Evolutionary conservation across 2,888 invertebrate species (phyloP), one percentile per base, ranked within the genome.

Genomic region (Tinea semifulvella): DNA sequence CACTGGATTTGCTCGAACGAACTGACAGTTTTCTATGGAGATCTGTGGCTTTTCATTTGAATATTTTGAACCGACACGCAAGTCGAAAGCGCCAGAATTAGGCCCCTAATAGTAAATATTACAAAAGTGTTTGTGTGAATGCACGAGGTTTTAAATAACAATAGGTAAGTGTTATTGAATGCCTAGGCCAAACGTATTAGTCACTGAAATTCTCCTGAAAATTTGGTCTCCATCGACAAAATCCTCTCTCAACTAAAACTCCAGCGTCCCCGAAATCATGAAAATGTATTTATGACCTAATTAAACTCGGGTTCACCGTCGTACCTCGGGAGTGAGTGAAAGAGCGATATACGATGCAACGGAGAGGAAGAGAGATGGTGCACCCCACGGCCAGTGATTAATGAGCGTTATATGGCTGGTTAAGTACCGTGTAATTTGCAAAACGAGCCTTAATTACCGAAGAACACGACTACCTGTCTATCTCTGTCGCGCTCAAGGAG

Each of bases 371-470:
- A 51, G 66, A 61, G 70, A 71, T 50, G 49, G 53, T 53, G 46
- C 47, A 55, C 57, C 56, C 58, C 64, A 63, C 56, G 58, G 54
- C 60, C 60, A 63, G 81, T 86, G 85, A 86, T 86, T 86, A 86
- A 86, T 85, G 72, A 79, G 73, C 73, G 80, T 85, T 84, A 83
- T 84, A 85, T 85, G 85, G 85, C 83, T 85, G 81, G 81, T 84
- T 87, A 87, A 88, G 87, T 87, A 85, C 85, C 86, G 82, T 87
- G 87, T 87, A 87, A 87, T 87, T 87, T 86, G 86, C 86, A 86
- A 86, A 86, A 86, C 85, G 85, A 85, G 84, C 85, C 85, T 85
- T 86, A 86, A 86, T 86, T 82, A 81, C 76, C 77, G 69, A 63
- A 61, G 74, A 75, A 70, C 73, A 72, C 65, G 66, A 70, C 75